Percentiles rank a stretch among this genome's conserved stretches.
phyloP scores from a whole-genome alignment of 2,888 invertebrate genomes.

The Polydrusus cervinus region DNA sequence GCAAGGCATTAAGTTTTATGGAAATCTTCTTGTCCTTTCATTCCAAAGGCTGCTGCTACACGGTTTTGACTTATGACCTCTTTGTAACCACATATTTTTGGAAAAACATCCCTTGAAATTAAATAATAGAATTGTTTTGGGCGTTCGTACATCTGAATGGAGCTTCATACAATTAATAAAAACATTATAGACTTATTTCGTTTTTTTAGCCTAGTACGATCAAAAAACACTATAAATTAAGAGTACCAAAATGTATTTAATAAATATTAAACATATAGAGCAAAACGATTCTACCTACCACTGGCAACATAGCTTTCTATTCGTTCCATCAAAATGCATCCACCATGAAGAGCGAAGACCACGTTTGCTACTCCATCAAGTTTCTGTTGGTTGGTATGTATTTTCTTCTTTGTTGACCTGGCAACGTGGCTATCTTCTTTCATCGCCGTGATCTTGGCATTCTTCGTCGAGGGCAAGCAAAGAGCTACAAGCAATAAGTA shows the following conservation, averaged over 20 bases:
- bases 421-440: conserved; percentile 61
- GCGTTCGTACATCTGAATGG: no score
- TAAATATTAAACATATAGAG: neutral
- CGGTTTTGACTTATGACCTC: no score
- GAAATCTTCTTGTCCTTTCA: no score
- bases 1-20: no score
- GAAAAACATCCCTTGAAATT: no score
- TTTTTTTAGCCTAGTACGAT: no score
- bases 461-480: conserved; percentile 59
- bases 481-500: conserved; percentile 27
- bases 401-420: conserved; percentile 5
- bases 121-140: no score
- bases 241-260: neutral
- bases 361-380: conserved; percentile 1
- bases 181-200: no score
- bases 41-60: no score
- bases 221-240: no score
- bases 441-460: conserved; percentile 68
- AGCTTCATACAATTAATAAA: no score
- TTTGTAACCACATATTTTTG: no score
- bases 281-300: neutral
- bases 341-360: conserved; percentile 27
- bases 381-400: neutral
- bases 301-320: conserved; percentile 29
- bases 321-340: conserved; percentile 24